Conservation (phyloP, 2,888 invertebrate genomes). For the Subacronicta megacephala region DNA sequence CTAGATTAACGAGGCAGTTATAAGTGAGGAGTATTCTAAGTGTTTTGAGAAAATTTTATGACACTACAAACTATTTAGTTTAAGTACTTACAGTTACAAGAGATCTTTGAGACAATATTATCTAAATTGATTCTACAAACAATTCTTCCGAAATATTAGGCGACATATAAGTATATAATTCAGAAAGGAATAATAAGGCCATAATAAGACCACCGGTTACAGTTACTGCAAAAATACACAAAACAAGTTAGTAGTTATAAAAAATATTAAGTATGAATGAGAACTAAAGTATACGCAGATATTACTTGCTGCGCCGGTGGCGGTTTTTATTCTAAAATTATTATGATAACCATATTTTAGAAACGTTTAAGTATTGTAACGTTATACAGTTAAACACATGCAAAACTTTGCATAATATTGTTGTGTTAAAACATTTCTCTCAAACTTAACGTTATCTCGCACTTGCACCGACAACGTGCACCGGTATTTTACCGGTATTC, state of each 20-base stretch:
- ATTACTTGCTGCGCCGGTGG: constrained; percentile 97
- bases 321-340: constrained; percentile 98
- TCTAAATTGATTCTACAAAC: constrained; percentile 99
- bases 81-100: constrained; percentile 95
- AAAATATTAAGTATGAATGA: not conserved
- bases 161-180: constrained; percentile 95
- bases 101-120: constrained; percentile 95
- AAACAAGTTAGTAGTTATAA: not conserved
- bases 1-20: no score
- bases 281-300: not conserved
- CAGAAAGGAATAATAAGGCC: constrained; percentile 94
- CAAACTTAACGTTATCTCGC: no score
- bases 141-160: constrained; percentile 97
- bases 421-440: no score
- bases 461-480: no score
- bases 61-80: no score
- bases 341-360: no score
- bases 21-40: no score
- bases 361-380: no score
- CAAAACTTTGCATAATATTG: no score
- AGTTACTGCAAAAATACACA: constrained; percentile 94
- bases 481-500: no score
- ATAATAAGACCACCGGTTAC: constrained; percentile 96
- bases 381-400: no score
- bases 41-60: no score